phyloP scores from a whole-genome alignment of 2,113 vertebrate genomes.

The Centropus unirufus region DNA sequence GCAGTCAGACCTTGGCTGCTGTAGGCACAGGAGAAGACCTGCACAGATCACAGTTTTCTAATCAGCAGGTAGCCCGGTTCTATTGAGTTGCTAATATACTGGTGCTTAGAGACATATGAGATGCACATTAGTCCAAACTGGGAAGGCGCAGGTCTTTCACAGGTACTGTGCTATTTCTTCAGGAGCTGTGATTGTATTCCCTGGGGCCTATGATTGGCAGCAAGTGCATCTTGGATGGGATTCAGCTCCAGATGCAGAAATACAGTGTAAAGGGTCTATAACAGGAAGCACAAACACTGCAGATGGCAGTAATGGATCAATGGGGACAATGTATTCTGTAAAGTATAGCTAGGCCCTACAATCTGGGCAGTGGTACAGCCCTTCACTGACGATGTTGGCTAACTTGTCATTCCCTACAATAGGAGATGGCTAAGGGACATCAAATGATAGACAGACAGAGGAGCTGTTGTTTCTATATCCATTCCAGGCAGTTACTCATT shows the following conservation, averaged over 20 bases:
- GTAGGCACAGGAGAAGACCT: background rate
- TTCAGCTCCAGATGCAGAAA: background rate
- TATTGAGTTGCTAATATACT: background rate
- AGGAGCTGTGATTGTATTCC: background rate
- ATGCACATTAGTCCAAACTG: background rate
- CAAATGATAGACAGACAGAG: background rate
- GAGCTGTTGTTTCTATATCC: background rate
- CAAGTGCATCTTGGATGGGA: background rate
- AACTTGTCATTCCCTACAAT: background rate
- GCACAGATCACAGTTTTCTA: background rate
- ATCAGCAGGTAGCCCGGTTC: background rate
- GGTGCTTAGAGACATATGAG: background rate
- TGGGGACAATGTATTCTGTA: no score
- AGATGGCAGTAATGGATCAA: background rate
- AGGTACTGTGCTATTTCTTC: background rate
- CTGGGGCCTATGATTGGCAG: background rate
- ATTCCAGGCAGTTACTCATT: background rate
- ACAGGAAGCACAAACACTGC: background rate
- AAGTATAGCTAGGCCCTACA: background rate
- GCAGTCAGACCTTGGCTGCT: background rate
- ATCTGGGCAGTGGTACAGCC: background rate
- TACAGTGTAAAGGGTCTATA: background rate
- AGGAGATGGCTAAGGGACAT: background rate
- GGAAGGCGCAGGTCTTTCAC: background rate
- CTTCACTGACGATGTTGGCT: background rate